Base-by-base conservation (phyloP, 2,113 vertebrate genomes). In the Nothocercus julius region DNA sequence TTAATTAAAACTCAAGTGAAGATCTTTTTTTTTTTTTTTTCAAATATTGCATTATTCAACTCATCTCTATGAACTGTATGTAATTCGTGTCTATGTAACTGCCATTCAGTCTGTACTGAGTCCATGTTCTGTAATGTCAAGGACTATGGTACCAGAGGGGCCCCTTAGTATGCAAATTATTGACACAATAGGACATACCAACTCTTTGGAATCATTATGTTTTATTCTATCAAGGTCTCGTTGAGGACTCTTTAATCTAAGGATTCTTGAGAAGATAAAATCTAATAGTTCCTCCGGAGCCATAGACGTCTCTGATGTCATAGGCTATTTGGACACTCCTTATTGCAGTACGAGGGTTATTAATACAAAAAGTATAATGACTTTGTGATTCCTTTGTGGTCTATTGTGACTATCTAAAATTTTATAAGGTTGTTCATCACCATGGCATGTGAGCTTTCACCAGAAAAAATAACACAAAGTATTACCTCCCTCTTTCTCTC, bases 181-280 rank as follows among this genome's bases (percentile, higher is more conserved):
- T 96, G 95, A 96, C 96, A 97, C 92, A 97, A 85, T 83, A 97
- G 93, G 83, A 95, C 96, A 91, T 62, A 95, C 90, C 85, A 97
- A 95, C 85, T 97, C 95, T 96, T 96, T 92, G 83, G 91, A 97
- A 95, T 97, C 78, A 4, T 97, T 97, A 97, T 91, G 78, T 96
- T 97, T 97, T 97, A 98, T 97, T 97, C 95, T 97, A 87, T 94
- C 96, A 97, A 95, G 89, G 89, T 97, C 95, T 98, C 25, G 28
- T 94, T 21, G 84, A 97, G 88, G 97, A 95, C 94, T 97, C 93
- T 97, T 97, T 97, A 98, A 98, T 97, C 96, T 94, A 92, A 97
- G 92, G 84, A 96, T 97, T 95, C 95, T 93, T 95, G 95, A 96
- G 94, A 95, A 97, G 97, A 97, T 98, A 98, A 97, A 98, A 96